phyloP scores from a whole-genome alignment of 2,113 vertebrate genomes.

The Nycticryphes semicollaris region DNA sequence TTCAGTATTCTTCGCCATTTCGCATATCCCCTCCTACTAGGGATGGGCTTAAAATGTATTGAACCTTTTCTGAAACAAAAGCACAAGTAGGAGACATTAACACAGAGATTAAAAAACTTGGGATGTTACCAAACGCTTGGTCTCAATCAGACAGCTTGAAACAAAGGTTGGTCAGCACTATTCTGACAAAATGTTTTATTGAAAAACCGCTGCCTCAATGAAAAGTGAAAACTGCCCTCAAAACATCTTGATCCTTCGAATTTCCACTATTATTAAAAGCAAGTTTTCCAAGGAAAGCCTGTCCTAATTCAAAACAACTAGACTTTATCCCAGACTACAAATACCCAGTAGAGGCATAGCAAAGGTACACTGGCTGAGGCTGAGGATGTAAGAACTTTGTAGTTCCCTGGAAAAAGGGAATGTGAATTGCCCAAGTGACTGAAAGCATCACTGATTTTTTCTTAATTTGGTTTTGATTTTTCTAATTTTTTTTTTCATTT shows the following conservation, averaged over 20 bases:
- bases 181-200: background rate
- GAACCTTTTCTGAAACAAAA: background rate
- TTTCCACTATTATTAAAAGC: background rate
- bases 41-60: background rate
- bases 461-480: background rate
- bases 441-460: background rate
- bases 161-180: background rate
- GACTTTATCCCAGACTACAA: background rate
- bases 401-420: background rate
- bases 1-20: background rate
- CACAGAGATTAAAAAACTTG: background rate
- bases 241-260: background rate
- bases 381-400: background rate
- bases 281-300: background rate
- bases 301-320: background rate
- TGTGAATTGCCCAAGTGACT: background rate
- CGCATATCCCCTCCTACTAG: background rate
- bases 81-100: background rate
- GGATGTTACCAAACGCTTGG: background rate
- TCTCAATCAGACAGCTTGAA: background rate
- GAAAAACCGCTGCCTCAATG: background rate
- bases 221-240: background rate
- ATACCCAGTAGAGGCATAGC: rapidly evolving
- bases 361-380: background rate
- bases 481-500: background rate